Evolutionary conservation across 2,797 vertebrate species (phyloP).

Genomic region (Xiphophorus birchmanni): DNA sequence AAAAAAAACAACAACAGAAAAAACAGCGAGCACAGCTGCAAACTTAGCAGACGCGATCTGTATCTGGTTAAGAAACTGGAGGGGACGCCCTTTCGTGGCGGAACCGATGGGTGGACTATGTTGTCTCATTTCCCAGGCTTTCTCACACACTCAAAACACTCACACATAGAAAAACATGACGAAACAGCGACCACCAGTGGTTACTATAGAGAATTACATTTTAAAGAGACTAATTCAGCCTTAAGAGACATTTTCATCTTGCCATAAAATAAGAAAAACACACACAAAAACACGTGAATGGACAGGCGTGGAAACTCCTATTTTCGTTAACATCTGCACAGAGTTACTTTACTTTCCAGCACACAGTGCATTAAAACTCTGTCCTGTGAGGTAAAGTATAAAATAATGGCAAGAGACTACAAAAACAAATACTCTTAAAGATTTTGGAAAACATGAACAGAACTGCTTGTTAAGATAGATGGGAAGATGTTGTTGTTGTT

Average conservation of each 20-base stretch:
- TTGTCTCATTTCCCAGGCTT: slow-evolving; percentile 23
- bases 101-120: slow-evolving; percentile 20
- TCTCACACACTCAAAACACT: slow-evolving; percentile 3
- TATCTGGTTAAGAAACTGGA: slow-evolving; percentile 38
- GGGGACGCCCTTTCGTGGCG: slow-evolving; percentile 10
- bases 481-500: not conserved
- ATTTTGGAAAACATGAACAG: slow-evolving; percentile 13
- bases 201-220: slow-evolving; percentile 40
- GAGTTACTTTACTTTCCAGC: slow-evolving; percentile 39
- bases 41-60: slow-evolving; percentile 43
- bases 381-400: slow-evolving; percentile 62
- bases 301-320: slow-evolving; percentile 26
- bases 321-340: not conserved
- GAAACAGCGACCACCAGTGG: slow-evolving; percentile 70
- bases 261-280: slow-evolving; percentile 22
- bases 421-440: not conserved
- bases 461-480: not conserved
- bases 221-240: slow-evolving; percentile 25
- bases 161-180: slow-evolving; percentile 27
- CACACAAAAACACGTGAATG: slow-evolving; percentile 32
- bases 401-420: slow-evolving; percentile 16
- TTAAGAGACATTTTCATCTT: slow-evolving; percentile 23
- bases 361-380: slow-evolving; percentile 38
- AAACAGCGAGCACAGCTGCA: slow-evolving; percentile 49
- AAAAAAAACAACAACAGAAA: slow-evolving; percentile 5